These are phyloP conservation scores for Mantis religiosa DNA, from an alignment of 2,888 invertebrate species.

Conservation along the genomic window DNA sequence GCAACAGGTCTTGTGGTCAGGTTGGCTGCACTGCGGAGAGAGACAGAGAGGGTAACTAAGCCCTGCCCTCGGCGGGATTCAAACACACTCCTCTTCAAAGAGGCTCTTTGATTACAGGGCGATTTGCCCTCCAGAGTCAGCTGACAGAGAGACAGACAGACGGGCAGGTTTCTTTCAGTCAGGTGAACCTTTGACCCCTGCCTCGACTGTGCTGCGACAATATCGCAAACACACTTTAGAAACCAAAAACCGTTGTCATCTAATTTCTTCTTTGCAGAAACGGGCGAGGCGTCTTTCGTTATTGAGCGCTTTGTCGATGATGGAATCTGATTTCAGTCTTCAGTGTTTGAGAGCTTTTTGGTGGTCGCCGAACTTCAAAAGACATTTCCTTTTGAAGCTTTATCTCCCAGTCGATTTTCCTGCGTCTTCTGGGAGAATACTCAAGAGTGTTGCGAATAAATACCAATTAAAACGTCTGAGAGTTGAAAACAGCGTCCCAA, in stretches of 20 bases:
- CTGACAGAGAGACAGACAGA: background rate
- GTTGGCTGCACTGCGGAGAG: background rate
- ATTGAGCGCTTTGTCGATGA: background rate
- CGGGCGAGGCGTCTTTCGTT: background rate
- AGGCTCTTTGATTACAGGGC: background rate
- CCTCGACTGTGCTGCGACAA: no score
- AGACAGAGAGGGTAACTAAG: background rate
- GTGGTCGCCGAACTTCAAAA: no score
- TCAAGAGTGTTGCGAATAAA: no score
- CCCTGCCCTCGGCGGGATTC: background rate
- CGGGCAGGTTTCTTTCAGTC: background rate
- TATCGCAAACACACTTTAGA: background rate
- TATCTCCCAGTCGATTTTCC: no score
- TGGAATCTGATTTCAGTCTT: background rate
- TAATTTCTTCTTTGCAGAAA: background rate
- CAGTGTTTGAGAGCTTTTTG: no score
- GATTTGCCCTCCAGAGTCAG: background rate
- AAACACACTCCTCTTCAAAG: background rate
- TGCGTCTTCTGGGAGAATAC: no score
- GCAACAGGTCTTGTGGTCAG: background rate
- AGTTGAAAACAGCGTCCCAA: no score
- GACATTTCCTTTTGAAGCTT: no score
- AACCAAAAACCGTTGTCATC: background rate
- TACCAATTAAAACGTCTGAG: no score
- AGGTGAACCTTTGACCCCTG: background rate